Base-by-base conservation (phyloP, 23 tunicate genomes). In the Ciona savignyi region DNA sequence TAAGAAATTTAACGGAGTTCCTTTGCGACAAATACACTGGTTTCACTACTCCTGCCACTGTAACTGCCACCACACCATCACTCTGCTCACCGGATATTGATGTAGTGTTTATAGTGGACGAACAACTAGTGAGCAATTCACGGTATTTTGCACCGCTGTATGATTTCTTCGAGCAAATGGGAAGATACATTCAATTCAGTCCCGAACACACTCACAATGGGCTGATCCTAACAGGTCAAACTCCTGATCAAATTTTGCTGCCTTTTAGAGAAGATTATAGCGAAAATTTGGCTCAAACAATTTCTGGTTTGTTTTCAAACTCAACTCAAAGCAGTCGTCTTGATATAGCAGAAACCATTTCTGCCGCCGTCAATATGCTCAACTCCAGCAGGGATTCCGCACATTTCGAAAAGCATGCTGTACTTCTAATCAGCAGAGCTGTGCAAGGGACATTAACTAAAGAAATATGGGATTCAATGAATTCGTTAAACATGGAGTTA, bases 71-170 rank as follows among this genome's bases (percentile, higher is more conserved):
- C 3, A 70, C 20, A 70, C 56, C 51, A 30, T 60, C 51, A 1
- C 24, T 60, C 23, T 70, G 74, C 23, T 33, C 56, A 51, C 74
- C 74, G 1, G n/a, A 23, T 29, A 29, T 35, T 20, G 85, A 81
- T 29, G 68, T 73, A 28, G 48, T 81, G 22, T 72, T 81, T 61
- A 28, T 73, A 3, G 27, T 81, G 9, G 85, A 81, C 66, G 66
- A 63, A 27, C 30, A 65, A 25, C 32, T 81, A 2, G 22, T 81
- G 23, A 56, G 35, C 31, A 34, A 67, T 25, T 21, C 60, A 25
- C 26, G 33, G 2, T 29, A 28, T 21, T 19, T 23, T 35, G 26
- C 25, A 22, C 32, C 51, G n/a, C 66, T 73, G 25, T 20, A 28
- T 23, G 22, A 60, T 20, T 73, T 29, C 65, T 66, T 78, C 22